Evolutionary conservation across 2,888 invertebrate species (phyloP), one percentile per base, ranked within the genome.

Genomic region (Pecten maximus): DNA sequence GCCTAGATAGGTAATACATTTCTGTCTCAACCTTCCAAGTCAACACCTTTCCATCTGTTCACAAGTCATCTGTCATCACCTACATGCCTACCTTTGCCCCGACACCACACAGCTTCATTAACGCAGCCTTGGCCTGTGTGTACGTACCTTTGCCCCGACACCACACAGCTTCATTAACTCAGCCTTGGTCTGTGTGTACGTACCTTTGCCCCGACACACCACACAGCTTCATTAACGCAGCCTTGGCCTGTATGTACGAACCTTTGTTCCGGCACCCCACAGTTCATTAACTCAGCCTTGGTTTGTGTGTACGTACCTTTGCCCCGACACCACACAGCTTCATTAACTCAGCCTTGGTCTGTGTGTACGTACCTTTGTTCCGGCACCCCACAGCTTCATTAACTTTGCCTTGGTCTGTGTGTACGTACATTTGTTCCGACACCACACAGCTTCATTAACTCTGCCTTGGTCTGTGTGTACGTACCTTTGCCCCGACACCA

Each of bases 401-500:
- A 99, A 97, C 94, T 98, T 98, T 28, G 97, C 95, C 94, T 98
- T 98, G 0, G 99, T 98, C 92, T 98, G 97, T 87, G 44, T 44
- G 44, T 44, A 44, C 92, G 93, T 93, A 98, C 99, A 98, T 99
- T 99, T 15, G 98, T 98, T 2, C 99, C 99, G 94, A 99, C 98
- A 12, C 99, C 99, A 93, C 98, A 98, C 48, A 99, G 97, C 92
- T 97, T 97, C 97, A 98, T 98, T 8, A 99, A 97, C 94, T 98
- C 98, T 28, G 97, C 95, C 94, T 98, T 98, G 0, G 99, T 98
- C 92, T 98, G 97, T 87, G 97, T 97, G 95, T 99, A 99, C 92
- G 93, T 93, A 98, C 99, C 98, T 99, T 99, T 12, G 98, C 98
- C 3, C 99, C 99, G 94, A 99, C 98, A 12, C 99, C 99, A 93